Evolutionary conservation across 2,113 vertebrate species (phyloP).

Genomic region (Sphyrna mokarran): DNA sequence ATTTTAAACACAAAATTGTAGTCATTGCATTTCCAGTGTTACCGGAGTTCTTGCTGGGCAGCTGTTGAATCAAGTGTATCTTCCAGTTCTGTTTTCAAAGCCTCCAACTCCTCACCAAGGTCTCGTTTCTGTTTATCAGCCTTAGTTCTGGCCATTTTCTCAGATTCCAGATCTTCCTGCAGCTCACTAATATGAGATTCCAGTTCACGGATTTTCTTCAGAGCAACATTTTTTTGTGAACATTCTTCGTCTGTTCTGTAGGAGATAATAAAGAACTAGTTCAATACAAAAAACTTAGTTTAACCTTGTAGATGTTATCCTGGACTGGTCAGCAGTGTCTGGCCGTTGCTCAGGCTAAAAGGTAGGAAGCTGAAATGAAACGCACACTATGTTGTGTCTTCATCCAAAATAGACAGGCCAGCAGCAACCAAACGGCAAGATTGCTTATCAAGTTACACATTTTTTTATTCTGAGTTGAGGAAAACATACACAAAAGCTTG

Average conservation of each 20-base stretch:
- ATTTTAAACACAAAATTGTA: neutral
- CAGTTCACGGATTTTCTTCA: slow-evolving; percentile 92
- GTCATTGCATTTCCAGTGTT: slow-evolving; percentile 23
- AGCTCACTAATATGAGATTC: slow-evolving; percentile 91
- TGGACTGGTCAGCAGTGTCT: neutral
- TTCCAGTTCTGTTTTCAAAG: slow-evolving; percentile 90
- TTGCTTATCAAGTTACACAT: neutral
- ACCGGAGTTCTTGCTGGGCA: slow-evolving; percentile 93
- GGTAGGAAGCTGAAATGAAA: neutral
- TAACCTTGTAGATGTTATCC: neutral
- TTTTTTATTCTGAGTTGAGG: neutral
- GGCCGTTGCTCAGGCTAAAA: neutral
- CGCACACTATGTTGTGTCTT: neutral
- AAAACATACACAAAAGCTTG: neutral
- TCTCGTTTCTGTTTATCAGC: slow-evolving; percentile 92
- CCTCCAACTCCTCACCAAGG: slow-evolving; percentile 92
- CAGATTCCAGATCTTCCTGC: slow-evolving; percentile 90
- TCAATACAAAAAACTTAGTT: neutral
- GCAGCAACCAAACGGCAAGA: neutral
- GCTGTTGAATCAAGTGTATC: slow-evolving; percentile 92
- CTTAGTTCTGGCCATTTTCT: slow-evolving; percentile 74
- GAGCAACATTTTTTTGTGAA: slow-evolving; percentile 84
- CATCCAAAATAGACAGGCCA: neutral
- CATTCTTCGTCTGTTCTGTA: slow-evolving; percentile 90
- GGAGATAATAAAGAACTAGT: slow-evolving; percentile 34